Conservation (phyloP, 1,140 invertebrate species). For the Zaprionus lachaisei region DNA sequence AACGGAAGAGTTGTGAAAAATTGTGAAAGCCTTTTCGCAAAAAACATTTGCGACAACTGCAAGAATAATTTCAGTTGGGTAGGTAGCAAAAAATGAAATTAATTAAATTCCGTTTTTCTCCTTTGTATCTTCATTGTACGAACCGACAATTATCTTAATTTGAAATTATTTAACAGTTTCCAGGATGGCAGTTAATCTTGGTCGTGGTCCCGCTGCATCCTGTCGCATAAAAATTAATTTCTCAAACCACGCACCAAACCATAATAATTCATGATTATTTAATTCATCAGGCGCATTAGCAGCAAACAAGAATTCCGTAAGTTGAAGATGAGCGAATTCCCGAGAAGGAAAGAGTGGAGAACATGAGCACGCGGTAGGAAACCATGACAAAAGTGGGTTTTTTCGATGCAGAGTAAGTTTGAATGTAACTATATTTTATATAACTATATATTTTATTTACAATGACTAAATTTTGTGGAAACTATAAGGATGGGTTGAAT, state of each 20-base stretch:
- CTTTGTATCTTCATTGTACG: constrained; percentile 17
- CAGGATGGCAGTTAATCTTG: background rate
- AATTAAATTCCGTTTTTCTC: constrained; percentile 16
- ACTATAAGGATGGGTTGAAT: too few relatives aligned
- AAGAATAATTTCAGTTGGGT: background rate
- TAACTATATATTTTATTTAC: too few relatives aligned
- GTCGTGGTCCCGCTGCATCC: constrained; percentile 19
- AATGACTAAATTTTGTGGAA: too few relatives aligned
- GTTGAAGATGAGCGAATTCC: background rate
- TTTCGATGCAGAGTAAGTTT: background rate
- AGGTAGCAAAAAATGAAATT: constrained; percentile 1
- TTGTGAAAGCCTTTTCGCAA: constrained; percentile 19
- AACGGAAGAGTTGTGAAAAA: background rate
- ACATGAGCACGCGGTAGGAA: background rate
- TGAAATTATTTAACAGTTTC: constrained; percentile 24
- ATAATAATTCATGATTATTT: constrained; percentile 69
- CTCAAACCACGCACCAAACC: constrained; percentile 34
- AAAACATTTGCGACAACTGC: constrained; percentile 20
- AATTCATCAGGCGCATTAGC: constrained; percentile 30
- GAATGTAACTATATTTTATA: too few relatives aligned
- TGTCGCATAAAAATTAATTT: constrained; percentile 41
- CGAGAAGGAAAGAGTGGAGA: background rate
- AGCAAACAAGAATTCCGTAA: constrained; percentile 23
- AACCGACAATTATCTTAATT: constrained; percentile 35
- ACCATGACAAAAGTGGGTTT: background rate